Percentiles rank a stretch among this genome's conserved stretches.
phyloP scores from a whole-genome alignment of 1,140 invertebrate genomes.

The Galleria mellonella region DNA sequence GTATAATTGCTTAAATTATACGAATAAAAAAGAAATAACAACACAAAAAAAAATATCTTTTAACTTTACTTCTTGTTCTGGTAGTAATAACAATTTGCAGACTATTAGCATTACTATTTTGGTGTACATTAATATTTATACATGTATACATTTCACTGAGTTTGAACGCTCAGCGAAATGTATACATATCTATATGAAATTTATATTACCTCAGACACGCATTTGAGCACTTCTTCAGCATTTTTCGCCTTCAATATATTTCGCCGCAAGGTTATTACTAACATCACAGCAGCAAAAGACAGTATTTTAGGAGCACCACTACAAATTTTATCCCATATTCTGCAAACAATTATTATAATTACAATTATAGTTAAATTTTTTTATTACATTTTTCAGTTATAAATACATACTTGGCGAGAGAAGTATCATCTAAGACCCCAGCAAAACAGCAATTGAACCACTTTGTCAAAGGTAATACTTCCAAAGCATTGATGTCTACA shows the following conservation, averaged over 20 bases:
- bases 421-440: slow-evolving; percentile 83
- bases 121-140: no score
- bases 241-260: slow-evolving; percentile 78
- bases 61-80: no score
- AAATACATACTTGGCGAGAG: slow-evolving; percentile 81
- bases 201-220: slow-evolving; percentile 78
- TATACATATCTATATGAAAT: neutral
- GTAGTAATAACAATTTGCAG: no score
- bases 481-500: slow-evolving; percentile 73
- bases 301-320: slow-evolving; percentile 89
- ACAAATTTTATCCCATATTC: slow-evolving; percentile 92
- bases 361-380: neutral
- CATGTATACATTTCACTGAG: no score
- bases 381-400: no score
- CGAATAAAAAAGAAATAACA: no score
- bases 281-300: slow-evolving; percentile 83
- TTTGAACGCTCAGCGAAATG: neutral
- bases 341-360: slow-evolving; percentile 57
- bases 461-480: slow-evolving; percentile 78
- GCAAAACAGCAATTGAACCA: slow-evolving; percentile 91
- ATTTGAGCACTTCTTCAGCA: slow-evolving; percentile 76
- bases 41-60: no score
- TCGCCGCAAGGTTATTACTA: slow-evolving; percentile 81
- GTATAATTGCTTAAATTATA: no score
- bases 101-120: no score